phyloP scores from a whole-genome alignment of 2,113 vertebrate species.

The Nothocercus nigrocapillus region DNA sequence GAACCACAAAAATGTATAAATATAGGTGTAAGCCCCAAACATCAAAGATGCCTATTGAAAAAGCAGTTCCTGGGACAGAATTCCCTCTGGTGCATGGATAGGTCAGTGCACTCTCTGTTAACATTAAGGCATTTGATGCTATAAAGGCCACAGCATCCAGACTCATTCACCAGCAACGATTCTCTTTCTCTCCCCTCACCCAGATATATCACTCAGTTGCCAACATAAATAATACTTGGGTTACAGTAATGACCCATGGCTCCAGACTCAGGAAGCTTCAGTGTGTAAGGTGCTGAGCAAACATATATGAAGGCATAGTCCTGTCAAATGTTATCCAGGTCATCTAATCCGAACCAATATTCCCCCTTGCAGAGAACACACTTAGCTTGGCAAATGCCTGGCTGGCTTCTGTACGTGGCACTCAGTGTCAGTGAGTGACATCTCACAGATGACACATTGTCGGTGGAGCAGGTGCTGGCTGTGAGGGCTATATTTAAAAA shows the following conservation, averaged over 20 bases:
- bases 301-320: constrained; percentile 20
- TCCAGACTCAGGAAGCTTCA: background rate
- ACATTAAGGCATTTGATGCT: background rate
- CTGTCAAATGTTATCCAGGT: constrained; percentile 49
- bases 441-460: constrained; percentile 42
- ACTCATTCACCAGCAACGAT: background rate
- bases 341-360: constrained; percentile 30
- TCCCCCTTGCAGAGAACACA: constrained; percentile 7
- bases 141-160: background rate
- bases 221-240: constrained; percentile 46
- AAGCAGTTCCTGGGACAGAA: background rate
- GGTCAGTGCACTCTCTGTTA: background rate
- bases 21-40: background rate
- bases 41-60: background rate
- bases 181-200: background rate
- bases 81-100: background rate
- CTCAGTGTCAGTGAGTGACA: constrained; percentile 35
- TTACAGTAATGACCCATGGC: constrained; percentile 36
- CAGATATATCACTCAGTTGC: background rate
- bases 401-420: constrained; percentile 20
- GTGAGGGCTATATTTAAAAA: constrained; percentile 24
- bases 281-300: constrained; percentile 37
- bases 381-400: background rate
- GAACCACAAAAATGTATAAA: background rate
- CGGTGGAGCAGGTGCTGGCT: constrained; percentile 52